Conservation (phyloP, 2,888 invertebrate species). For the Heliconius sara region DNA sequence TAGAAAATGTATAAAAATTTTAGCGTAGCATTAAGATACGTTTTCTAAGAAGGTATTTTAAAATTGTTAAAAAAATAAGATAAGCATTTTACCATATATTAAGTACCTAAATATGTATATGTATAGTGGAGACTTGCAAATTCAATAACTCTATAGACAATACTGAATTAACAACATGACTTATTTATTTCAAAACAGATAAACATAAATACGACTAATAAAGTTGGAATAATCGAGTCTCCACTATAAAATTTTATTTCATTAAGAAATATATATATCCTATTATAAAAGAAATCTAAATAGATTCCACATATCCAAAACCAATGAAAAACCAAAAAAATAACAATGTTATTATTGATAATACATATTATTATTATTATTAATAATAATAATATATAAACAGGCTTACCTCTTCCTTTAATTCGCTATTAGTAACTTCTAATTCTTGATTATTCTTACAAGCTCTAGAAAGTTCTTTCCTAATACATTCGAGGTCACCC, state of each 20-base stretch:
- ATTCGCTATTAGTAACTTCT: constrained; percentile 87
- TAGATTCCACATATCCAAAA: not conserved
- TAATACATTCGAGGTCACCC: constrained; percentile 79
- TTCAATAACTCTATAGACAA: not conserved
- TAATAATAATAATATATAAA: not conserved
- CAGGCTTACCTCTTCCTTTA: constrained; percentile 86
- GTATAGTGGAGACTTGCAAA: not conserved
- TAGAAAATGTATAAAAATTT: not conserved
- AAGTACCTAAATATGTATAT: not conserved
- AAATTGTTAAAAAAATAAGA: not conserved
- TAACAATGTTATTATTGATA: not conserved
- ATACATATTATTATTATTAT: not conserved
- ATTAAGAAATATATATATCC: not conserved
- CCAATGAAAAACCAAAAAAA: not conserved
- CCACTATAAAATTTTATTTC: not conserved
- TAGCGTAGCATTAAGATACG: not conserved
- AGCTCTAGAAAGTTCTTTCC: constrained; percentile 79
- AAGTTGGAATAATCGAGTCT: not conserved
- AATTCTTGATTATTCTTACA: constrained; percentile 85
- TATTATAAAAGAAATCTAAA: not conserved
- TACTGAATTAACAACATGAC: not conserved
- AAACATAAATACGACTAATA: not conserved
- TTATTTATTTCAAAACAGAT: not conserved
- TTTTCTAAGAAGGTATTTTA: not conserved
- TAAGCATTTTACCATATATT: constrained; percentile 1